These are phyloP conservation scores for Callyntrura sp. DNA, from an alignment of 2,888 invertebrate genomes.

Conservation along the genomic window DNA sequence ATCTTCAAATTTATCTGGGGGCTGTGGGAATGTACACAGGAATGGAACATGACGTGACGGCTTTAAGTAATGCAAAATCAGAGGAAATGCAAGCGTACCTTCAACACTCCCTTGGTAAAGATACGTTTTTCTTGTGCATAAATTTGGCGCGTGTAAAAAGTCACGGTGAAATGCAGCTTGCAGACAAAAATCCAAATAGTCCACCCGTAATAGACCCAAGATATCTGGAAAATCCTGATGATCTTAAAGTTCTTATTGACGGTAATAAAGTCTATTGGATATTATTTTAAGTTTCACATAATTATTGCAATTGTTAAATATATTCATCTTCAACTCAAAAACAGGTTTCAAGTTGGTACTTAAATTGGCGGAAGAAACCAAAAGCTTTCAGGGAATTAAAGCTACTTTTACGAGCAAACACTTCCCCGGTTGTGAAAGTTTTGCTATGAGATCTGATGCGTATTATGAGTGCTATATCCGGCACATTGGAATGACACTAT, in stretches of 20 bases:
- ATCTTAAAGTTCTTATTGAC: constrained; percentile 80
- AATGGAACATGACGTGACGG: constrained; percentile 65
- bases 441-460: constrained; percentile 87
- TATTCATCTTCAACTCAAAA: too few species aligned
- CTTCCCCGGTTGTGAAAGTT: constrained; percentile 82
- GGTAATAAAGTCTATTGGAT: too few species aligned
- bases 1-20: constrained; percentile 79
- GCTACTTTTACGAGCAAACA: constrained; percentile 58
- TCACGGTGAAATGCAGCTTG: constrained; percentile 75
- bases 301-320: too few species aligned
- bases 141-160: constrained; percentile 75
- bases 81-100: constrained; percentile 85
- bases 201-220: constrained; percentile 80
- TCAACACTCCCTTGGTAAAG: background rate
- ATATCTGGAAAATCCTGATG: constrained; percentile 80
- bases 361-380: constrained; percentile 80
- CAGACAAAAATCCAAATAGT: constrained; percentile 74
- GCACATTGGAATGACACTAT: constrained; percentile 90
- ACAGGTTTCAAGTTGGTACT: too few species aligned
- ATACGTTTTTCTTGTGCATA: constrained; percentile 49
- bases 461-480: constrained; percentile 89
- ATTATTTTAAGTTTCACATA: too few species aligned
- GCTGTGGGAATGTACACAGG: constrained; percentile 52
- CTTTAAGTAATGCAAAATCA: constrained; percentile 53
- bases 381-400: constrained; percentile 78